phyloP scores from a whole-genome alignment of 2,113 vertebrate genomes.

The Malaclemys terrapin region DNA sequence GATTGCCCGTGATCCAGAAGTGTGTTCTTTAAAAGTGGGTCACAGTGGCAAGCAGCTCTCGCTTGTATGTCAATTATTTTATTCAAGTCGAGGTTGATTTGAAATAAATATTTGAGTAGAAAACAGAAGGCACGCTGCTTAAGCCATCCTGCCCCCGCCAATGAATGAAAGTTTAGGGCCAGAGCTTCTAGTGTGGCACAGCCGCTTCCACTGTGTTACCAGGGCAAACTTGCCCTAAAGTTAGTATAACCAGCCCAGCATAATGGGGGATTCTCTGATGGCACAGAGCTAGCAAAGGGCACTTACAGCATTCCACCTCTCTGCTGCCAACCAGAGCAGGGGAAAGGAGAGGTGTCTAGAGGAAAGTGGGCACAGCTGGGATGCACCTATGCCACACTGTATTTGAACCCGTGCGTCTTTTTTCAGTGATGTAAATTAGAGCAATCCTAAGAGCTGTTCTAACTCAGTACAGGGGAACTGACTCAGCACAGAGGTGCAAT shows the following conservation, averaged over 20 bases:
- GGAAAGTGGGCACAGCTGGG: background rate
- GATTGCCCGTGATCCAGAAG: constrained; percentile 32
- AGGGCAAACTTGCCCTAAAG: rapidly evolving
- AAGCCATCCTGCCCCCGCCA: background rate
- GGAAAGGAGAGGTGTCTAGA: background rate
- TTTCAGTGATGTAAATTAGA: rapidly evolving
- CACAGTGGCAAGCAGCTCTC: background rate
- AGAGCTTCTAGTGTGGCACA: background rate
- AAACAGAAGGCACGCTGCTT: rapidly evolving
- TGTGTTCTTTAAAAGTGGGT: constrained; percentile 14
- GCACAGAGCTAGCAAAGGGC: rapidly evolving
- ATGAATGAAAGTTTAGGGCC: background rate
- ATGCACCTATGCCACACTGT: rapidly evolving
- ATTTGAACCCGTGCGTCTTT: rapidly evolving
- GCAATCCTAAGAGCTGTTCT: background rate
- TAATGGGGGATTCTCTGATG: rapidly evolving
- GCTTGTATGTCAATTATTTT: background rate
- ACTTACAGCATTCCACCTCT: background rate
- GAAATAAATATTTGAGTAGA: constrained; percentile 24
- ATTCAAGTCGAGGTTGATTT: background rate
- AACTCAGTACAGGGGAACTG: background rate
- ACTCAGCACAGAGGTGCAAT: rapidly evolving
- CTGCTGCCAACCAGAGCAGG: background rate
- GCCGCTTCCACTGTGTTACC: background rate
- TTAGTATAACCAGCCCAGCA: rapidly evolving